These are phyloP conservation scores for Listronotus bonariensis DNA, from an alignment of 1,140 invertebrate species.

Conservation along the genomic window DNA sequence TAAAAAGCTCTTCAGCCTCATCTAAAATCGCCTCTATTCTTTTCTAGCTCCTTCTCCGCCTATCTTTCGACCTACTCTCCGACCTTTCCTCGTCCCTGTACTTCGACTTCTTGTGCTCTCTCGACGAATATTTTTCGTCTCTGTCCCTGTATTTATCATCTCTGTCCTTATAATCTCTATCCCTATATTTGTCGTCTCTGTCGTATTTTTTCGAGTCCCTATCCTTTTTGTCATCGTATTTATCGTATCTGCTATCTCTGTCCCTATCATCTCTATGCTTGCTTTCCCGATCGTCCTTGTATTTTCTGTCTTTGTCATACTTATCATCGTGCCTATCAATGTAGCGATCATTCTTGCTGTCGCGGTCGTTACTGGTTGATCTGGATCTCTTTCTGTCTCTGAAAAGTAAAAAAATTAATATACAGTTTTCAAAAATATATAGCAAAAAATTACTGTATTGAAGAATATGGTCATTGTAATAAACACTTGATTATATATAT, in stretches of 20 bases:
- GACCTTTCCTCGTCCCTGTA: constrained; percentile 50
- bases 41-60: constrained; percentile 46
- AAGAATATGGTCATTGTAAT: too few relatives aligned
- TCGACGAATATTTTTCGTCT: constrained; percentile 38
- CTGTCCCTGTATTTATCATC: constrained; percentile 44
- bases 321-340: constrained; percentile 52
- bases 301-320: constrained; percentile 42
- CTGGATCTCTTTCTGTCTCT: constrained; percentile 47
- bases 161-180: constrained; percentile 40
- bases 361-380: constrained; percentile 48
- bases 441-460: too few relatives aligned
- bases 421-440: too few relatives aligned
- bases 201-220: constrained; percentile 46
- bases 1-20: constrained; percentile 1
- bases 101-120: constrained; percentile 46
- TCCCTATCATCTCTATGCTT: constrained; percentile 47
- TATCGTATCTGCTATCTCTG: constrained; percentile 38
- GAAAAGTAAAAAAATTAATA: constrained; percentile 20
- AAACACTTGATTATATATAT: too few relatives aligned
- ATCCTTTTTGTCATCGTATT: constrained; percentile 42
- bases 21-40: constrained; percentile 28
- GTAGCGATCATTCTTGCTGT: constrained; percentile 51
- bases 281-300: constrained; percentile 26
- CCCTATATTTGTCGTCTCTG: constrained; percentile 42
- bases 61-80: constrained; percentile 57